Evolutionary conservation across 2,797 vertebrate genomes (phyloP), one percentile per base, ranked within the genome.

Genomic region (Xiphophorus birchmanni): DNA sequence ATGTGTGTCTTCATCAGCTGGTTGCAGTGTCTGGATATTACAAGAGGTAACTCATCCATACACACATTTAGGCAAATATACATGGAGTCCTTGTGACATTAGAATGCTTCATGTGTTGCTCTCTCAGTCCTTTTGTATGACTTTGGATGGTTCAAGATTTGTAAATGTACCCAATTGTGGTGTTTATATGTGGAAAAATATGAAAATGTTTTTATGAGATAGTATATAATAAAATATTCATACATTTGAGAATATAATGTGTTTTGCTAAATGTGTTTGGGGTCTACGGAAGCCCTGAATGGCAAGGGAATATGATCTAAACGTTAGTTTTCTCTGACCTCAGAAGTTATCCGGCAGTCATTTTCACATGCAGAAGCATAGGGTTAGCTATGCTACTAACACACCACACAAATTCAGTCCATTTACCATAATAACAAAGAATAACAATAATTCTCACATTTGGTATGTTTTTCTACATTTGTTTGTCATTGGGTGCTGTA

Each of bases 81-180:
- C 87, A 91, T 52, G 77, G 86, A 65, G 83, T 92, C 87, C 84
- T 87, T 89, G 90, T 91, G 88, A 88, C 86, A 88, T 88, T 87
- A 90, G 88, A 89, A 75, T 42, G 88, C 93, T 82, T 90, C 82
- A 88, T 92, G 92, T 88, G 86, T 90, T 79, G 80, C 88, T 85
- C 82, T 82, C 84, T 91, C 81, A 78, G 87, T 93, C 93, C 79
- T 76, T 91, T 95, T 95, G 87, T 94, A 94, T 91, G 87, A 89
- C 82, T 92, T 94, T 92, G 90, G 88, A 94, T 60, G 87, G 88
- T 90, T 90, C 88, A 82, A 89, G 82, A 94, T 94, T 95, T 95
- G 91, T 95, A 95, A 94, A 94, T 94, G 95, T 95, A 92, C 86
- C 90, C 90, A 91, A 92, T 95, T 95, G 95, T 90, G 44, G 95